Conservation (phyloP, 1,140 invertebrate species). For the Drosophila kikkawai region DNA sequence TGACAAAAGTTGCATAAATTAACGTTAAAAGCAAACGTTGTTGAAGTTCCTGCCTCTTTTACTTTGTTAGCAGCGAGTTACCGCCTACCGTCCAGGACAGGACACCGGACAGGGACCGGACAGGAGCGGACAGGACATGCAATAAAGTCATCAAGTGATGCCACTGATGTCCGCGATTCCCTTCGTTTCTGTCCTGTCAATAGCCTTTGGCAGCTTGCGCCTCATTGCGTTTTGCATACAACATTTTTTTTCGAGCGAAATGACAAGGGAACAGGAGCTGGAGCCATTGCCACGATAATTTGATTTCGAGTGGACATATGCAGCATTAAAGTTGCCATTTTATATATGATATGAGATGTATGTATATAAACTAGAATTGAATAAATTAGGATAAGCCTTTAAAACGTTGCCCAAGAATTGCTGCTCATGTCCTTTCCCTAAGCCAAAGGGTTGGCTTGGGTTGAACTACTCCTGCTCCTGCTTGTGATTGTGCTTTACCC, state of each 20-base stretch:
- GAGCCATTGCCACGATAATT: conserved; percentile 18
- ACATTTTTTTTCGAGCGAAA: conserved; percentile 13
- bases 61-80: conserved; percentile 66
- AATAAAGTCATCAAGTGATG: conserved; percentile 78
- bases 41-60: conserved; percentile 54
- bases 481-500: neutral
- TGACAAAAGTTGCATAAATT: conserved; percentile 82
- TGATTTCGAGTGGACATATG: conserved; percentile 32
- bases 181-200: neutral
- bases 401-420: neutral
- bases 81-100: conserved; percentile 4
- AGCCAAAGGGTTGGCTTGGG: conserved; percentile 9
- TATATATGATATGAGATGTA: neutral
- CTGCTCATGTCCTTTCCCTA: neutral
- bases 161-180: conserved; percentile 34
- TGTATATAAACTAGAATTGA: neutral
- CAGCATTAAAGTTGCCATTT: conserved; percentile 10
- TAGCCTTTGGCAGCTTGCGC: conserved; percentile 18
- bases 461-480: neutral
- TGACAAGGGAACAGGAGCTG: neutral
- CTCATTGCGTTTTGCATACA: conserved; percentile 48
- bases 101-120: neutral
- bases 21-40: conserved; percentile 77
- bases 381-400: conserved; percentile 25
- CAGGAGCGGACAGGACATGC: conserved; percentile 54